A percentile compares a stretch with the other conserved stretches of the same genome.
Evolutionary conservation across 1,140 invertebrate genomes (phyloP).

Genomic region (Drosophila serrata): DNA sequence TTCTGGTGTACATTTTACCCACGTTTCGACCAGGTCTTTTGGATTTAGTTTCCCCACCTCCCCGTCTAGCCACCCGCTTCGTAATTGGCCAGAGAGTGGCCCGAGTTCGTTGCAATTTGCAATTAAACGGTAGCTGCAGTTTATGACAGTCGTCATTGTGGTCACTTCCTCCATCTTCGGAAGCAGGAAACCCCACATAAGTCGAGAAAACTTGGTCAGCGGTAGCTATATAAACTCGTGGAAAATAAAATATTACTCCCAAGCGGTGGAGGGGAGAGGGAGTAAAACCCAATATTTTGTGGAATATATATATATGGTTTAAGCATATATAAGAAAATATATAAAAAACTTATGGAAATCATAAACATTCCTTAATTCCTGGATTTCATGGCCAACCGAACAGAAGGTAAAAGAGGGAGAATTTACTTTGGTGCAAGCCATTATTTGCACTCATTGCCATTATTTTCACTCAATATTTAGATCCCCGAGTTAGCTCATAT

Average conservation of each 20-base stretch:
- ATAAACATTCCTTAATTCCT: too few species aligned
- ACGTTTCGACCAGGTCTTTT: background rate
- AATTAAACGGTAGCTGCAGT: constrained; percentile 35
- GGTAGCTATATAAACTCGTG: constrained; percentile 7
- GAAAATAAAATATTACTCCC: constrained; percentile 8
- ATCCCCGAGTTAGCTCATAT: too few species aligned
- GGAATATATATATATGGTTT: too few species aligned
- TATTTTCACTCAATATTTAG: too few species aligned
- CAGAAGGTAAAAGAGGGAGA: too few species aligned
- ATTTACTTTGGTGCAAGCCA: too few species aligned
- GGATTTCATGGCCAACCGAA: too few species aligned
- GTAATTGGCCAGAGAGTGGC: constrained; percentile 22
- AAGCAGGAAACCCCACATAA: background rate
- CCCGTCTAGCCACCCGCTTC: background rate
- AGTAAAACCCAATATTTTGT: background rate
- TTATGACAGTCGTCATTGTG: constrained; percentile 17
- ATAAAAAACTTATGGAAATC: too few species aligned
- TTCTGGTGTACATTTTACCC: background rate
- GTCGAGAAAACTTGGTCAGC: background rate
- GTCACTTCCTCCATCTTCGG: constrained; percentile 4
- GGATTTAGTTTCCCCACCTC: constrained; percentile 21
- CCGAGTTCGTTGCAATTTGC: constrained; percentile 29
- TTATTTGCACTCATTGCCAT: too few species aligned
- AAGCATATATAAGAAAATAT: background rate
- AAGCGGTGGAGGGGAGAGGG: background rate